Evolutionary conservation across 2,797 vertebrate genomes (phyloP).

Genomic region (Phaenicophaeus curvirostris): DNA sequence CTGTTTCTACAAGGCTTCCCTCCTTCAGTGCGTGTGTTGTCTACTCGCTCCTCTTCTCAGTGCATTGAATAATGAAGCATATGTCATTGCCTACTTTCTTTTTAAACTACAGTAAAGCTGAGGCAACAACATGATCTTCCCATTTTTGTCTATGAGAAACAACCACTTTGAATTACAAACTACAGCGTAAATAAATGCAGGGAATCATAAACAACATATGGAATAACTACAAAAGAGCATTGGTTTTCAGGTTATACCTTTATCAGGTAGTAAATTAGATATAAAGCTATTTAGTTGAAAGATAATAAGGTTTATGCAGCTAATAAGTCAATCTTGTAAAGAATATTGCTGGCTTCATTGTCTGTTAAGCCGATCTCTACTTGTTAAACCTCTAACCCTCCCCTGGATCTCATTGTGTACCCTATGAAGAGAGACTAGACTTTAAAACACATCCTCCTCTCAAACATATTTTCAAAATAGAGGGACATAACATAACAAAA

Average conservation of each 20-base stretch:
- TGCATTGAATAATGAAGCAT: background rate
- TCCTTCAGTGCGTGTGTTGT: background rate
- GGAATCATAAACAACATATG: background rate
- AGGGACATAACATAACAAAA: background rate
- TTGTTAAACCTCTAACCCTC: constrained; percentile 35
- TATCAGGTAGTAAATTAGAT: constrained; percentile 62
- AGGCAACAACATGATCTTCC: constrained; percentile 14
- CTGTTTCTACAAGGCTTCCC: background rate
- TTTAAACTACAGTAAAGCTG: background rate
- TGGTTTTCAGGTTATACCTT: constrained; percentile 28
- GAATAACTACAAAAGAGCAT: constrained; percentile 3
- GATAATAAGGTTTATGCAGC: constrained; percentile 62
- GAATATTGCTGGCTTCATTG: constrained; percentile 67
- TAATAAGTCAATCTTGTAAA: constrained; percentile 65
- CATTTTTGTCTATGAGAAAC: background rate
- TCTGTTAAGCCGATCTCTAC: constrained; percentile 49
- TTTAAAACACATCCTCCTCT: background rate
- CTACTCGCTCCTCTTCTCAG: background rate
- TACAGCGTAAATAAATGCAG: constrained; percentile 5
- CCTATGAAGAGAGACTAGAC: background rate
- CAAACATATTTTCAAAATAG: background rate
- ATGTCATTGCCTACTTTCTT: background rate
- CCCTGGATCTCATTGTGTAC: background rate
- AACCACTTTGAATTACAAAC: background rate
- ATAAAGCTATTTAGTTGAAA: constrained; percentile 61